Conservation (phyloP, 2,797 vertebrate species). For the Megaceryle alcyon region DNA sequence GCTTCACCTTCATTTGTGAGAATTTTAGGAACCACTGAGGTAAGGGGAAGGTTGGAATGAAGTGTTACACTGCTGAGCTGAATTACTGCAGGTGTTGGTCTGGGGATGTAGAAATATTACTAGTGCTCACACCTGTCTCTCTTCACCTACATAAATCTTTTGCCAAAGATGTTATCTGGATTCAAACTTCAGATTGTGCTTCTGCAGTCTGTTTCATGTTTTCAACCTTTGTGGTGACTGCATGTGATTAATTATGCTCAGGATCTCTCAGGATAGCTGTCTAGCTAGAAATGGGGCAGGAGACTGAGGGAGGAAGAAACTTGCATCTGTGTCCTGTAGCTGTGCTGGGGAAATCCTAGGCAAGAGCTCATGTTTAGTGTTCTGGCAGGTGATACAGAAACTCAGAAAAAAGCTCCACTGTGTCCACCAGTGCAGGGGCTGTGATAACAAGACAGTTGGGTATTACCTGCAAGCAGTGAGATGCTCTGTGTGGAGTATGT, state of each 20-base stretch:
- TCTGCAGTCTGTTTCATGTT: not conserved
- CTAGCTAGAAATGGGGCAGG: not conserved
- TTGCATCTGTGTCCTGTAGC: rapidly evolving
- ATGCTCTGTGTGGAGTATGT: not conserved
- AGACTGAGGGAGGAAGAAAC: not conserved
- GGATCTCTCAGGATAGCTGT: rapidly evolving
- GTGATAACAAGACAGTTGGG: rapidly evolving
- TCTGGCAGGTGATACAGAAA: not conserved
- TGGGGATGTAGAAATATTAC: not conserved
- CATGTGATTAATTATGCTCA: not conserved
- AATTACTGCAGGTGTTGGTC: not conserved
- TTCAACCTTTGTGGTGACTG: not conserved
- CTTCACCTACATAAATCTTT: not conserved
- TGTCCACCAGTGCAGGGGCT: not conserved
- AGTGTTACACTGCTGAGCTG: not conserved
- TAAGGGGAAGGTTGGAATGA: not conserved
- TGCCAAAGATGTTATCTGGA: not conserved
- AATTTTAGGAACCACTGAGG: not conserved
- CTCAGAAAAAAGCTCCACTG: not conserved
- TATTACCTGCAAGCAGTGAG: not conserved
- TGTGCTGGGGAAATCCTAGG: not conserved
- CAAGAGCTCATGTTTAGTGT: not conserved
- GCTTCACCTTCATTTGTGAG: not conserved
- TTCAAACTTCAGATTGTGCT: not conserved
- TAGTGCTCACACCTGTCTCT: not conserved